Conservation (phyloP, 2,797 vertebrate species). For the Enteromius thamalakanensis region DNA sequence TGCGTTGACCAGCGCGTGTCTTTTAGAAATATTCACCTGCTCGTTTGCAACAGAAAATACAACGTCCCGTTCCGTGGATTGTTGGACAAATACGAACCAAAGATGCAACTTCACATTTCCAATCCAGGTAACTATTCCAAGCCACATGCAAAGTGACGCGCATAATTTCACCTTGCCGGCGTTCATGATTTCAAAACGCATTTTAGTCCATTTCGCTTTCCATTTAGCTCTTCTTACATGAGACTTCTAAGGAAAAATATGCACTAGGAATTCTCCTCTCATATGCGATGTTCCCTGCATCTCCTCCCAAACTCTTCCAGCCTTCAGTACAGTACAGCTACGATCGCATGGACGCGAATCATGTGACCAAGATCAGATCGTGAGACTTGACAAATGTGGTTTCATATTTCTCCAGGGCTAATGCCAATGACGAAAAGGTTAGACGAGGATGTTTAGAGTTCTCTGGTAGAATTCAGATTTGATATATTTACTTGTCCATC, state of each 20-base stretch:
- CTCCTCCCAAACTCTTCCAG: constrained; percentile 20
- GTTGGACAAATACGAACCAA: not conserved
- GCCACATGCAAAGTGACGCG: constrained; percentile 32
- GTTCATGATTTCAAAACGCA: constrained; percentile 41
- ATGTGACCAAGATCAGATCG: constrained; percentile 28
- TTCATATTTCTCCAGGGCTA: not conserved
- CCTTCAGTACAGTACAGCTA: constrained; percentile 17
- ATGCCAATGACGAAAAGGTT: not conserved
- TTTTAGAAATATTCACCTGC: constrained; percentile 1
- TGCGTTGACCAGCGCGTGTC: not conserved
- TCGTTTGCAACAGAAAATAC: not conserved
- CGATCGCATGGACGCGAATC: not conserved
- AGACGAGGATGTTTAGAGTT: not conserved
- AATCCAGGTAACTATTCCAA: constrained; percentile 56
- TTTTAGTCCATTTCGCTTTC: constrained; percentile 25
- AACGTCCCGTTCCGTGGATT: not conserved
- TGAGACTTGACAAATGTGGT: constrained; percentile 28
- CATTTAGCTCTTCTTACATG: not conserved
- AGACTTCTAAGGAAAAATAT: not conserved
- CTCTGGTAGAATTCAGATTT: not conserved
- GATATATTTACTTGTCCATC: not conserved
- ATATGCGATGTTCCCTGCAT: not conserved
- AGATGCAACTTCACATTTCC: constrained; percentile 63
- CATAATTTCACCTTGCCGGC: constrained; percentile 16
- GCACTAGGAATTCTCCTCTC: not conserved